Percentiles rank a stretch among this genome's conserved stretches.
Conservation (phyloP, 35 echinoderm and acorn worm genomes). For the Eucidaris tribuloides region DNA sequence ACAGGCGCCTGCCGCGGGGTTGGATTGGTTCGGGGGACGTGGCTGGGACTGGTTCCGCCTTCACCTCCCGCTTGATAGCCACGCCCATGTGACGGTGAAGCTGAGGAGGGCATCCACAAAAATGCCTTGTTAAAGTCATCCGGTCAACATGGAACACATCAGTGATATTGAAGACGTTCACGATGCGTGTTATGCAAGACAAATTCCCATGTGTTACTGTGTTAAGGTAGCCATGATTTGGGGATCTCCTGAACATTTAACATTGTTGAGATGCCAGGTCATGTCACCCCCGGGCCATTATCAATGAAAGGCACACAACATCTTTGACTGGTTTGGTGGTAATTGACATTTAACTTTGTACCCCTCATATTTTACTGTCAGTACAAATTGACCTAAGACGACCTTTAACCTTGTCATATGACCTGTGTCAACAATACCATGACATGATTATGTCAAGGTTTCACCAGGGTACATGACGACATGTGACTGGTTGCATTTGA, state of each 20-base stretch:
- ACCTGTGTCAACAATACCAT: background rate
- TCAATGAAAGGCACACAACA: background rate
- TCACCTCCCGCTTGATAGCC: background rate
- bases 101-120: slow-evolving; percentile 21
- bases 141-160: background rate
- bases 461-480: no score
- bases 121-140: background rate
- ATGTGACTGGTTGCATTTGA: no score
- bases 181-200: background rate
- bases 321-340: background rate
- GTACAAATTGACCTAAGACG: background rate
- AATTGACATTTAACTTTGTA: background rate
- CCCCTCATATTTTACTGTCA: background rate
- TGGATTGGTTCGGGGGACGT: background rate
- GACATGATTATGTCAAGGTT: background rate
- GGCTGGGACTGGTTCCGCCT: slow-evolving; percentile 17
- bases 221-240: no score
- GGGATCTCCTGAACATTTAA: background rate
- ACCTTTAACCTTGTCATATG: background rate
- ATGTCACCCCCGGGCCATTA: background rate
- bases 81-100: slow-evolving; percentile 64
- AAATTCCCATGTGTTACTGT: background rate
- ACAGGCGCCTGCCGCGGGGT: background rate
- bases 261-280: background rate
- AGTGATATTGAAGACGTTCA: background rate